Percentiles rank a stretch among this genome's conserved stretches.
These are phyloP conservation scores for Chrysolina haemoptera DNA, from an alignment of 2,888 invertebrate genomes.

Conservation along the genomic window DNA sequence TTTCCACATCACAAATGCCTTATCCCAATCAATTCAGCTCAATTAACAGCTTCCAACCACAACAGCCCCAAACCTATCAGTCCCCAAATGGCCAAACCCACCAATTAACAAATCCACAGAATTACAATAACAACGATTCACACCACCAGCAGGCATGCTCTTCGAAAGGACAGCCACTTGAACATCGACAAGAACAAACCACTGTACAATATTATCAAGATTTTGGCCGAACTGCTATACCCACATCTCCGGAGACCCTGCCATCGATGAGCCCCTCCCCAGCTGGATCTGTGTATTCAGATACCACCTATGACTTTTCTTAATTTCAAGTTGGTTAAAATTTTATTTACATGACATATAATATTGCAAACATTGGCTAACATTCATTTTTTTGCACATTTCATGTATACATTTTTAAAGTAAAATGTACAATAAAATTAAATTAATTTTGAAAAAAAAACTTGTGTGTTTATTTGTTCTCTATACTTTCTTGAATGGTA, in stretches of 20 bases:
- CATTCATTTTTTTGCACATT: conserved; percentile 9
- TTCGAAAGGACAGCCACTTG: conserved; percentile 28
- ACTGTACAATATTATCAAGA: conserved; percentile 27
- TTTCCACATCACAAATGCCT: conserved; percentile 29
- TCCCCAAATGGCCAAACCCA: conserved; percentile 25
- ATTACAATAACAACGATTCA: conserved; percentile 27
- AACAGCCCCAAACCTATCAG: conserved; percentile 25
- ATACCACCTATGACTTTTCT: no score
- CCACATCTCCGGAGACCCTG: conserved; percentile 19
- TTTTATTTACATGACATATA: background rate
- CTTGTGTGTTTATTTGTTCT: background rate
- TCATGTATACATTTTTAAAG: conserved; percentile 3
- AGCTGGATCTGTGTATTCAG: conserved; percentile 10
- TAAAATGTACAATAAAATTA: background rate
- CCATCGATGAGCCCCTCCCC: conserved; percentile 20
- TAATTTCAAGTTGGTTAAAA: background rate
- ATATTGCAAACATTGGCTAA: conserved; percentile 3
- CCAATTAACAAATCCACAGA: conserved; percentile 24
- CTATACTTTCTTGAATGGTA: background rate
- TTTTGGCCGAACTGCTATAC: conserved; percentile 12
- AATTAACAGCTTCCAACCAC: conserved; percentile 22
- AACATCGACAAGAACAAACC: conserved; percentile 25
- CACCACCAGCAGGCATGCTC: conserved; percentile 25
- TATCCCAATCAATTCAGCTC: conserved; percentile 28
- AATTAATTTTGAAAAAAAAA: background rate